Evolutionary conservation across 2,888 invertebrate genomes (phyloP).

Genomic region (Lathronympha strigana): DNA sequence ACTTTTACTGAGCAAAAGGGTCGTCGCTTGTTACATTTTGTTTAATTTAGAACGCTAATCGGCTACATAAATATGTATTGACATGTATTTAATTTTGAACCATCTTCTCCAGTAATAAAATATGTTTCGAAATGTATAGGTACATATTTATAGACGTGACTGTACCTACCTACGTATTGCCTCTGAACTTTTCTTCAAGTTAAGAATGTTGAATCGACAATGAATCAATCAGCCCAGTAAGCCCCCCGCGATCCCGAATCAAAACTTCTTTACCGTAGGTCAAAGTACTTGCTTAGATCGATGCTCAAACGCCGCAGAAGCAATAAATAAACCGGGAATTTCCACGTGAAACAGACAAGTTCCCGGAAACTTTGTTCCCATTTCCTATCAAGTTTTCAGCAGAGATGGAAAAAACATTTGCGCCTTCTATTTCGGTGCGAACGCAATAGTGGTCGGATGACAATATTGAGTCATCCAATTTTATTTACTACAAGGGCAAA

Average conservation of each 20-base stretch:
- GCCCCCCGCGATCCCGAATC: conserved; percentile 38
- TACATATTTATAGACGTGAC: too few species aligned
- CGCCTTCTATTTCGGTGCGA: conserved; percentile 23
- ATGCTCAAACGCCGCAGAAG: conserved; percentile 51
- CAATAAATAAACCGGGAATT: conserved; percentile 59
- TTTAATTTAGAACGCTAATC: too few species aligned
- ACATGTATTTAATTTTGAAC: too few species aligned
- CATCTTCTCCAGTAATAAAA: too few species aligned
- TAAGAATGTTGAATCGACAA: conserved; percentile 22
- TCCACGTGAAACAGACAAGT: conserved; percentile 46
- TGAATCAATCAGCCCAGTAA: conserved; percentile 34
- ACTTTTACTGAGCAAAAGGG: too few species aligned
- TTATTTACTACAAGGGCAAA: conserved; percentile 5
- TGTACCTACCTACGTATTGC: not conserved
- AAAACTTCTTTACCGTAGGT: conserved; percentile 46
- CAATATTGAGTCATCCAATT: conserved; percentile 14
- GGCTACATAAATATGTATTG: too few species aligned
- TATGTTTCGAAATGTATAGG: too few species aligned
- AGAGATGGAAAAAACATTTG: conserved; percentile 36
- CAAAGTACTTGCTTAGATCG: conserved; percentile 52
- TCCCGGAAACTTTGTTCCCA: conserved; percentile 49
- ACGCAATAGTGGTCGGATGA: conserved; percentile 6
- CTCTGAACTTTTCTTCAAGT: not conserved
- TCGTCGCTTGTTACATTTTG: too few species aligned
- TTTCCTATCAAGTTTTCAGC: conserved; percentile 49